Evolutionary conservation across 2,888 invertebrate species (phyloP), one percentile per base, ranked within the genome.

Genomic region (Branchellion lobata): DNA sequence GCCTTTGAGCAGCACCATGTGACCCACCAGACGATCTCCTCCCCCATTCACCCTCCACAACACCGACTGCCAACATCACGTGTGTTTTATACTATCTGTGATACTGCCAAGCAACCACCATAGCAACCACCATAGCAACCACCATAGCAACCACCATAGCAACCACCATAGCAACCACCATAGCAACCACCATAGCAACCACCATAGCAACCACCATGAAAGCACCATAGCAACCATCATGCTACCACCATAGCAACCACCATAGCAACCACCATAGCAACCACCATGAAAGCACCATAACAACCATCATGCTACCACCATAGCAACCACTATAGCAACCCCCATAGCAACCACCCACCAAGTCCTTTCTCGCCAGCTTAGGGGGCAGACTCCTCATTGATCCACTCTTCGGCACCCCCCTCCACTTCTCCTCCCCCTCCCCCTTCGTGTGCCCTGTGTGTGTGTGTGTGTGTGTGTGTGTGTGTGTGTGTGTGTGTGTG

Each of bases 21-120:
- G 97, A 85, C 98, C 98, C 86, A 96, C 93, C 91, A 96, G 91
- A 86, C 93, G 92, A 82, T 92, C 91, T 84, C 95, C 95, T 89
- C 98, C 96, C 84, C 93, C 91, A 85, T 95, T 95, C 85, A 93
- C 92, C 91, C 96, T 96, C 99, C 99, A 99, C 88, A 94, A 94
- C 86, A 95, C 93, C 86, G 96, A 95, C 90, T 93, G 92, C 93
- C 93, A 90, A 5, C 14, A 14, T 14, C 40, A 8, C 18, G 53
- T 21, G 27, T 36, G 8, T 18, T 73, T 73, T 21, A 65, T 8
- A 51, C 11, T 51, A 51, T 11, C 14, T 21, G 51, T 18, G n/a
- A n/a, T n/a, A n/a, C 3, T 65, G 5, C 65, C 3, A 3, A 65
- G 21, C 24, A n/a, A 5, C 5, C 65, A 65, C 29, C 65, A 65